Evolutionary conservation across 2,888 invertebrate genomes (phyloP).

Genomic region (Anodontia alba): DNA sequence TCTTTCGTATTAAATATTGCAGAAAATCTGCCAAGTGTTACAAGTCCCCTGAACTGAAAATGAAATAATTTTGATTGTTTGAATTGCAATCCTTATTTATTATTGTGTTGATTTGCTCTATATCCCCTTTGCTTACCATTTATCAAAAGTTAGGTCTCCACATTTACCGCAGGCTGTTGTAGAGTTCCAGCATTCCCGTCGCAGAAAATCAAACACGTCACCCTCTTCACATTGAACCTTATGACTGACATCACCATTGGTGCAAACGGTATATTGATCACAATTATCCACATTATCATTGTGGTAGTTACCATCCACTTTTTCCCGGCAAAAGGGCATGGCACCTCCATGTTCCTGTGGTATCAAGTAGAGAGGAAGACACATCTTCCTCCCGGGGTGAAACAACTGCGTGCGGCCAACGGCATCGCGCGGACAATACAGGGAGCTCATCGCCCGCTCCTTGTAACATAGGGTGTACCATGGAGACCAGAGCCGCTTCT

Average conservation of each 20-base stretch:
- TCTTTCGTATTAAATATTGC: no score
- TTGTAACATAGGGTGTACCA: neutral
- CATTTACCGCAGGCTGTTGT: neutral
- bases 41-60: no score
- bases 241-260: neutral
- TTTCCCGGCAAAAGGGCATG: neutral
- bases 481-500: neutral
- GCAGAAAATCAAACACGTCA: neutral
- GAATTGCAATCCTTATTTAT: no score
- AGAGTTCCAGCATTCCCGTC: neutral
- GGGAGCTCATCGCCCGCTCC: neutral
- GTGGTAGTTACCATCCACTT: neutral
- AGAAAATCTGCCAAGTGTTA: no score
- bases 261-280: neutral
- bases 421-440: neutral
- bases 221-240: neutral
- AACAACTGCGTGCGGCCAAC: neutral
- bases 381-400: neutral
- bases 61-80: no score
- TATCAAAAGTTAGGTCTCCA: neutral
- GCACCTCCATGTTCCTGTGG: neutral
- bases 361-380: neutral
- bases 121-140: neutral
- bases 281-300: neutral
- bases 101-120: no score